Evolutionary conservation across 2,797 vertebrate species (phyloP).

Genomic region (Cheirogaleus major): DNA sequence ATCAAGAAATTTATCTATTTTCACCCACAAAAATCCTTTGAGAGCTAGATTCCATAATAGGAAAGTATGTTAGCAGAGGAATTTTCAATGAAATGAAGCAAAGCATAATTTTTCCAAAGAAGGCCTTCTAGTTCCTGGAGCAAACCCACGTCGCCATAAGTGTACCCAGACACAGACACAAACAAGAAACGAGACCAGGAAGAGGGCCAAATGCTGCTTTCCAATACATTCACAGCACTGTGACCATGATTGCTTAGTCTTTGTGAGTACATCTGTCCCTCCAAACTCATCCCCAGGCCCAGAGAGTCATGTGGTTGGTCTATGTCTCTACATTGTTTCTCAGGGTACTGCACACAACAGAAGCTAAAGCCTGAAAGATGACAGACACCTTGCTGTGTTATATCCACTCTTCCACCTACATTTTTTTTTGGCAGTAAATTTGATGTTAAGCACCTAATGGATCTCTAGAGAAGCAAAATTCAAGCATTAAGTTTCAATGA

Average conservation of each 20-base stretch:
- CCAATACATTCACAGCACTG: not conserved
- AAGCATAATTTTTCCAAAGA: slow-evolving; percentile 47
- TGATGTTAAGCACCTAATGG: not conserved
- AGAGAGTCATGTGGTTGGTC: not conserved
- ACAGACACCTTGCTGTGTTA: not conserved
- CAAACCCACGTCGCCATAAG: not conserved
- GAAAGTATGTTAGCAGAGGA: slow-evolving; percentile 52
- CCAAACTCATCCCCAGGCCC: not conserved
- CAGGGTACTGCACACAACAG: not conserved
- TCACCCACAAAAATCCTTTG: slow-evolving; percentile 43
- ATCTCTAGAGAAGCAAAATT: not conserved
- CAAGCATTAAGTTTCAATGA: not conserved
- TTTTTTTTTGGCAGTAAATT: not conserved
- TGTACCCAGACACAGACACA: slow-evolving; percentile 15
- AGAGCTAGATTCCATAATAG: slow-evolving; percentile 56
- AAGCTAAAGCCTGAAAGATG: not conserved
- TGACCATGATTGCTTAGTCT: not conserved
- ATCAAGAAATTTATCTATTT: slow-evolving; percentile 51
- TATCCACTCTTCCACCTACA: not conserved
- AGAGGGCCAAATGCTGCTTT: slow-evolving; percentile 14
- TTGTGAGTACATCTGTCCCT: not conserved
- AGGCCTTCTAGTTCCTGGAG: slow-evolving; percentile 52
- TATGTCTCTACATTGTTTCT: not conserved
- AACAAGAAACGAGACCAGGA: slow-evolving; percentile 41
- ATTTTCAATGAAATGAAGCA: slow-evolving; percentile 62